These are phyloP conservation scores for Leucoraja ocellata DNA, from an alignment of 2,797 vertebrate species.

Conservation along the genomic window DNA sequence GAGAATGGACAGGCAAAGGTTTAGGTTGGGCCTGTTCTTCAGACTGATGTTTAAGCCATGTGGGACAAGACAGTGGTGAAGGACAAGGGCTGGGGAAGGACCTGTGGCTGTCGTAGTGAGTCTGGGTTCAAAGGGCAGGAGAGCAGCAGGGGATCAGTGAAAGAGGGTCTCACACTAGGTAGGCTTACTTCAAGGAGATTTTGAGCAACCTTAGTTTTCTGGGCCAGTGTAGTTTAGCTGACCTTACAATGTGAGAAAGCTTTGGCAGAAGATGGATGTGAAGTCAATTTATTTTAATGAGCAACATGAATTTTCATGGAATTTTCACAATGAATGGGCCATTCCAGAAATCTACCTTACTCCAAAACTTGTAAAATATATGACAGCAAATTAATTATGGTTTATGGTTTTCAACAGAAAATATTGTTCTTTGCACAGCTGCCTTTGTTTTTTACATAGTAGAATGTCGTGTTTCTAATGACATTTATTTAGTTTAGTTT, in stretches of 20 bases:
- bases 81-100: too few relatives aligned
- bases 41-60: too few relatives aligned
- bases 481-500: neutral
- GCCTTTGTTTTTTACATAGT: neutral
- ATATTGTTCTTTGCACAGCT: neutral
- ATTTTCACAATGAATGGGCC: neutral
- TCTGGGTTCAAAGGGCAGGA: too few relatives aligned
- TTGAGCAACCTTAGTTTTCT: neutral
- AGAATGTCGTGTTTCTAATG: neutral
- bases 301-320: neutral
- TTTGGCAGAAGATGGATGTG: neutral
- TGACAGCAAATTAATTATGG: neutral
- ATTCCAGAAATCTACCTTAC: neutral
- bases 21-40: too few relatives aligned
- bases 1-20: too few relatives aligned
- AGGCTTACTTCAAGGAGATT: too few relatives aligned
- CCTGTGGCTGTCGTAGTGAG: too few relatives aligned
- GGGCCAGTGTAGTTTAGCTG: neutral
- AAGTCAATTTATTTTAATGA: neutral
- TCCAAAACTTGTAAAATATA: neutral
- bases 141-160: too few relatives aligned
- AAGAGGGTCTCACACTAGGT: too few relatives aligned
- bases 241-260: constrained; percentile 34
- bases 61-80: too few relatives aligned
- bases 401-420: neutral